Percentiles rank a stretch among this genome's conserved stretches.
phyloP scores from a whole-genome alignment of 2,113 vertebrate genomes.

The Phyllostomus discolor region DNA sequence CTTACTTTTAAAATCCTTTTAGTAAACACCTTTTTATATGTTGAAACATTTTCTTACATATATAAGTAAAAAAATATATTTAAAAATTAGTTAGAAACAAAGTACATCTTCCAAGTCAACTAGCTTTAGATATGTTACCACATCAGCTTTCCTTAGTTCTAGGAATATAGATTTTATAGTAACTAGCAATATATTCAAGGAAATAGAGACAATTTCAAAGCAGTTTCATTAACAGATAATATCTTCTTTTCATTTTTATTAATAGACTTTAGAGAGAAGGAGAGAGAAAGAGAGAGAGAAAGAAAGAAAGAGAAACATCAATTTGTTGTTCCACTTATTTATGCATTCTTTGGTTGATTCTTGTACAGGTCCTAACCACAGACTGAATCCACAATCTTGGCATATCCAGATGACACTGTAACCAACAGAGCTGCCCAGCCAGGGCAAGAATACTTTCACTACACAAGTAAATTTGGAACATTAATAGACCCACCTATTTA shows the following conservation, averaged over 20 bases:
- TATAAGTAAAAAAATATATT: neutral
- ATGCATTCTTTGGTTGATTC: no score
- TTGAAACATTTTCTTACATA: neutral
- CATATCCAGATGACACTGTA: neutral
- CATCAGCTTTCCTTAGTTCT: neutral
- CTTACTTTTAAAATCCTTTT: neutral
- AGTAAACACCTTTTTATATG: neutral
- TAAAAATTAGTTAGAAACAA: neutral
- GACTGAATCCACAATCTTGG: neutral
- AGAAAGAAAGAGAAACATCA: no score
- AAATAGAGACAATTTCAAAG: neutral
- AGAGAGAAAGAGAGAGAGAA: no score
- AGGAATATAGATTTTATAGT: neutral
- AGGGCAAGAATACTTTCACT: neutral
- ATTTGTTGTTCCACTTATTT: no score
- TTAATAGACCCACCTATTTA: constrained; percentile 85
- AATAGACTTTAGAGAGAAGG: no score
- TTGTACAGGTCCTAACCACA: neutral
- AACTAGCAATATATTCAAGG: neutral
- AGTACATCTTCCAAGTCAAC: neutral
- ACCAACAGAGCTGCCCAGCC: neutral
- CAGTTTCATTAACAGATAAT: neutral
- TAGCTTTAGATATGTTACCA: neutral
- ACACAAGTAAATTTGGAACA: neutral
- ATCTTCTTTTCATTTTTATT: no score